Evolutionary conservation across 2,888 invertebrate species (phyloP).

Genomic region (Dicyrtomina minuta): DNA sequence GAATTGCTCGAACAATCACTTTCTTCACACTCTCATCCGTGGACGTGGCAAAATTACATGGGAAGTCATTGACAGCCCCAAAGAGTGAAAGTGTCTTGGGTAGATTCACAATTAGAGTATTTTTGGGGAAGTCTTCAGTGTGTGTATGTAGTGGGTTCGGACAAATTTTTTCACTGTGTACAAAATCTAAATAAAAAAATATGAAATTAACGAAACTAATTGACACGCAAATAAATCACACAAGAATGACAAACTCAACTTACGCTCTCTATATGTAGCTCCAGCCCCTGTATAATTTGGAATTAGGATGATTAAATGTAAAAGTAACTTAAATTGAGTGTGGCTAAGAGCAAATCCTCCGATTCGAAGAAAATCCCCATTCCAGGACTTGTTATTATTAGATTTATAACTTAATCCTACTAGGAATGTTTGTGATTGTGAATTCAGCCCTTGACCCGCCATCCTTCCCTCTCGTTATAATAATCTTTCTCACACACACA

Average conservation of each 20-base stretch:
- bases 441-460: no score
- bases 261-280: slow-evolving; percentile 24
- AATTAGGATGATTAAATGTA: no score
- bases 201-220: background rate
- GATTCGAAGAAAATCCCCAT: no score
- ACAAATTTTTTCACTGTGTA: slow-evolving; percentile 29
- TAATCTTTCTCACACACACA: no score
- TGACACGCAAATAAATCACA: background rate
- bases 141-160: slow-evolving; percentile 24
- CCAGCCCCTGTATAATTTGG: no score
- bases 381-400: no score
- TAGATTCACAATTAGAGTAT: slow-evolving; percentile 27
- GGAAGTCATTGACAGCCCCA: slow-evolving; percentile 31
- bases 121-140: slow-evolving; percentile 23
- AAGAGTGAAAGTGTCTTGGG: slow-evolving; percentile 29
- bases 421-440: no score
- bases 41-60: slow-evolving; percentile 30
- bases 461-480: no score
- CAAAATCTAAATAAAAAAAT: slow-evolving; percentile 28
- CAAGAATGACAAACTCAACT: background rate
- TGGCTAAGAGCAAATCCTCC: no score
- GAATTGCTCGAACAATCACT: slow-evolving; percentile 34
- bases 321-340: no score
- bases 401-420: no score
- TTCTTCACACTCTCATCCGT: slow-evolving; percentile 9